Evolutionary conservation across 1,140 invertebrate species (phyloP).

Genomic region (Wasmannia auropunctata): DNA sequence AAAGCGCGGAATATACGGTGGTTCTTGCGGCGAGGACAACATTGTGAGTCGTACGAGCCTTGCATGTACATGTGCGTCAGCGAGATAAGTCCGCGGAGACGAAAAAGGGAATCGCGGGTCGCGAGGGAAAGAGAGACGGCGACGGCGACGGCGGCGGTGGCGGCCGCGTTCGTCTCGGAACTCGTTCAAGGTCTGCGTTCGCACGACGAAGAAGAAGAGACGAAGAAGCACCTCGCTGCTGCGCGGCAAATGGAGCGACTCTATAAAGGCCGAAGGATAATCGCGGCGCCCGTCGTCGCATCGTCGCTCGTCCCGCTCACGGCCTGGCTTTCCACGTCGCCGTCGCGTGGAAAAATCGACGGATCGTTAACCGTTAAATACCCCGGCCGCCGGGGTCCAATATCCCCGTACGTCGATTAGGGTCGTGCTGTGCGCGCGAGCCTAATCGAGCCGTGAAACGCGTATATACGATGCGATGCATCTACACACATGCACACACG

Average conservation of each 20-base stretch:
- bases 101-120: conserved; percentile 48
- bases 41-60: conserved; percentile 41
- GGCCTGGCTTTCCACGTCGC: background rate
- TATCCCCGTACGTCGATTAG: conserved; percentile 28
- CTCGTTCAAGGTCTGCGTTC: conserved; percentile 25
- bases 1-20: conserved; percentile 62
- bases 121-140: conserved; percentile 60
- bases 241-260: conserved; percentile 77
- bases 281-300: conserved; percentile 43
- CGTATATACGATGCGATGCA: background rate
- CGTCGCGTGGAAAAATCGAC: conserved; percentile 63
- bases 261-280: conserved; percentile 77
- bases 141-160: conserved; percentile 5
- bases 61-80: conserved; percentile 50
- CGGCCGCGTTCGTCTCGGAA: conserved; percentile 30
- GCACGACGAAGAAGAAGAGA: conserved; percentile 11
- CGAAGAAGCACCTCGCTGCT: conserved; percentile 58
- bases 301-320: background rate
- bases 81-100: conserved; percentile 56
- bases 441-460: background rate
- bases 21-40: conserved; percentile 59
- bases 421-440: conserved; percentile 65
- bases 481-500: too few relatives aligned
- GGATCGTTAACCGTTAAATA: conserved; percentile 73
- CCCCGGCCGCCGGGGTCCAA: background rate